Evolutionary conservation across 2,113 vertebrate genomes (phyloP).

Genomic region (Naja naja): DNA sequence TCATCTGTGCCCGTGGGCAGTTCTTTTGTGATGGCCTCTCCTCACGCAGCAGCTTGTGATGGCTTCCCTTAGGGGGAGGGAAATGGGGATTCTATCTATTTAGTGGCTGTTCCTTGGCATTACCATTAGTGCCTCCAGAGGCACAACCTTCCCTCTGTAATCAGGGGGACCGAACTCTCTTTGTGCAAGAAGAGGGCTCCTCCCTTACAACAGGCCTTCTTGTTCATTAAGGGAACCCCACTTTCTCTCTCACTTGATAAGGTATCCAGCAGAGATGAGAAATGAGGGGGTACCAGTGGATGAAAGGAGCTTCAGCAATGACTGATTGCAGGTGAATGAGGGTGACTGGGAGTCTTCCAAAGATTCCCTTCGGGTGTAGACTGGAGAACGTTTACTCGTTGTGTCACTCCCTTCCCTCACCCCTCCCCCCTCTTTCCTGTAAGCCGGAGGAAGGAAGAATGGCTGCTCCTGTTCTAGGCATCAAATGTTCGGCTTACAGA

Average conservation of each 20-base stretch:
- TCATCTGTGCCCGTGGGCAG: conserved; percentile 55
- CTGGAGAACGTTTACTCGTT: conserved; percentile 56
- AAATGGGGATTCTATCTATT: neutral
- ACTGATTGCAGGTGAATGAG: conserved; percentile 47
- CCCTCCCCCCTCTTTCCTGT: conserved; percentile 14
- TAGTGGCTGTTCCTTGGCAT: conserved; percentile 52
- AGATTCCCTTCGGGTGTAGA: conserved; percentile 58
- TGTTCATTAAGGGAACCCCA: conserved; percentile 57
- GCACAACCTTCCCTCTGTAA: conserved; percentile 57
- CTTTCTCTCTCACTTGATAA: conserved; percentile 49
- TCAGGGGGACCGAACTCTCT: conserved; percentile 57
- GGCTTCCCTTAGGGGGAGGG: conserved; percentile 55
- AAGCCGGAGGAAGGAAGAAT: conserved; percentile 46
- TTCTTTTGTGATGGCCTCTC: conserved; percentile 63
- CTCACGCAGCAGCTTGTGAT: conserved; percentile 60
- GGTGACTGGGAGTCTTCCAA: conserved; percentile 43
- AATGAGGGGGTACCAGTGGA: conserved; percentile 44
- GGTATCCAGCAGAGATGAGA: conserved; percentile 48
- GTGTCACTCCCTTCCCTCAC: conserved; percentile 24
- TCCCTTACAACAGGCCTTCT: conserved; percentile 56
- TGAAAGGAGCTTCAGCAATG: conserved; percentile 44
- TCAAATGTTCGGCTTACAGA: conserved; percentile 41
- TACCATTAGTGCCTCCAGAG: conserved; percentile 37
- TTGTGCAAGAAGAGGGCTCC: conserved; percentile 53
- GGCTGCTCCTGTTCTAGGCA: conserved; percentile 45